phyloP scores from a whole-genome alignment of 2,113 vertebrate genomes.

The Siphamia tubifer region DNA sequence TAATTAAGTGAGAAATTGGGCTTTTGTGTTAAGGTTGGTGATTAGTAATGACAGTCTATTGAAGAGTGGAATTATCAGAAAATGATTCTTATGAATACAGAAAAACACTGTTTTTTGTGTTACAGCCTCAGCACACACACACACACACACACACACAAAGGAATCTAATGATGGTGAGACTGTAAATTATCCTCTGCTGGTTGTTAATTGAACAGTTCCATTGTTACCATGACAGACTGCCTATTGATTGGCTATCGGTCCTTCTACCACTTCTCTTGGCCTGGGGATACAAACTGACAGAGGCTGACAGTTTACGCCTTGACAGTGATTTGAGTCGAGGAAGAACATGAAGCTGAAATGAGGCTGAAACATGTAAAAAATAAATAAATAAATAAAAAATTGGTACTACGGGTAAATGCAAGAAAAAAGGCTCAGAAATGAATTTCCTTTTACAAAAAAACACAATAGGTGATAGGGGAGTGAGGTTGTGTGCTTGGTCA shows the following conservation, averaged over 20 bases:
- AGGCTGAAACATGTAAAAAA: neutral
- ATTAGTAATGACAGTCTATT: slow-evolving; percentile 64
- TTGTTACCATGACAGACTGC: slow-evolving; percentile 89
- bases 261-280: slow-evolving; percentile 38
- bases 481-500: slow-evolving; percentile 38
- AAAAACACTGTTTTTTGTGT: slow-evolving; percentile 66
- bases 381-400: too few relatives aligned
- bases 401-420: neutral
- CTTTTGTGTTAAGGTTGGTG: slow-evolving; percentile 65
- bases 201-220: slow-evolving; percentile 93
- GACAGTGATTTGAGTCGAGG: neutral
- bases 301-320: slow-evolving; percentile 52
- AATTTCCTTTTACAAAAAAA: neutral
- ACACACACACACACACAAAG: slow-evolving; percentile 47
- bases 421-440: neutral
- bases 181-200: slow-evolving; percentile 82
- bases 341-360: neutral
- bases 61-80: slow-evolving; percentile 65
- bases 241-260: slow-evolving; percentile 82
- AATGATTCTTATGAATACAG: slow-evolving; percentile 75
- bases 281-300: slow-evolving; percentile 84
- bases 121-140: neutral
- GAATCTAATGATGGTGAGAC: slow-evolving; percentile 80
- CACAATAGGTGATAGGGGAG: neutral
- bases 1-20: slow-evolving; percentile 70